These are phyloP conservation scores for Oryctes rhinoceros DNA, from an alignment of 1,140 invertebrate genomes.

Conservation along the genomic window DNA sequence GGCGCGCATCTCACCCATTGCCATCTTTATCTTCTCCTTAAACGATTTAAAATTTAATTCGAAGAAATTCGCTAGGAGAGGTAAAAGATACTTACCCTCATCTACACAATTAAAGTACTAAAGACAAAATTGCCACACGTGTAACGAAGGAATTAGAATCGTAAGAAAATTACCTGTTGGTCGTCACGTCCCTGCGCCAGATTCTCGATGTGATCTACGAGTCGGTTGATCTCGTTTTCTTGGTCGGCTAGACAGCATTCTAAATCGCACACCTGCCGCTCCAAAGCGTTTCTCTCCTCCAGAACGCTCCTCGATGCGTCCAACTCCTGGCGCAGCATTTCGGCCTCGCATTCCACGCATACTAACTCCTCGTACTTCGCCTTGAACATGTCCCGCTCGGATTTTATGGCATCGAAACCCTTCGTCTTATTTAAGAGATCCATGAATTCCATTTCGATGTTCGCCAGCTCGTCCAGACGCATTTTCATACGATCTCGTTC, in stretches of 20 bases:
- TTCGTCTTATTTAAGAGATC: slow-evolving; percentile 53
- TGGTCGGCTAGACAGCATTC: slow-evolving; percentile 57
- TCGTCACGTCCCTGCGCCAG: slow-evolving; percentile 54
- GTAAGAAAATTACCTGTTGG: slow-evolving; percentile 53
- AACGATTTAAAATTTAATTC: slow-evolving; percentile 44
- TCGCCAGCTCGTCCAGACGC: slow-evolving; percentile 52
- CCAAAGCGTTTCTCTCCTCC: slow-evolving; percentile 50
- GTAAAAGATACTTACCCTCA: slow-evolving; percentile 27
- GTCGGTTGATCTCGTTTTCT: slow-evolving; percentile 57
- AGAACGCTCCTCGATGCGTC: slow-evolving; percentile 49
- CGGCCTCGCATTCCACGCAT: slow-evolving; percentile 52
- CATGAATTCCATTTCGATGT: slow-evolving; percentile 54
- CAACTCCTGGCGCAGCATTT: slow-evolving; percentile 50
- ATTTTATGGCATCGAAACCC: slow-evolving; percentile 52
- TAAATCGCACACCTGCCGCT: slow-evolving; percentile 52
- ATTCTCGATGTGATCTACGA: slow-evolving; percentile 55
- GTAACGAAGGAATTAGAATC: slow-evolving; percentile 24
- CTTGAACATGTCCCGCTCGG: slow-evolving; percentile 56
- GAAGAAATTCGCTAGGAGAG: not conserved
- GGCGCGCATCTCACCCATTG: slow-evolving; percentile 50
- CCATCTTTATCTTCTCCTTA: slow-evolving; percentile 54
- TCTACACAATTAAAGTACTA: slow-evolving; percentile 17
- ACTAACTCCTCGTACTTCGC: slow-evolving; percentile 52
- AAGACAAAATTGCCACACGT: slow-evolving; percentile 49
- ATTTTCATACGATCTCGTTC: slow-evolving; percentile 55